Conservation (phyloP, 2,888 invertebrate genomes). For the Drosophila tanythrix region DNA sequence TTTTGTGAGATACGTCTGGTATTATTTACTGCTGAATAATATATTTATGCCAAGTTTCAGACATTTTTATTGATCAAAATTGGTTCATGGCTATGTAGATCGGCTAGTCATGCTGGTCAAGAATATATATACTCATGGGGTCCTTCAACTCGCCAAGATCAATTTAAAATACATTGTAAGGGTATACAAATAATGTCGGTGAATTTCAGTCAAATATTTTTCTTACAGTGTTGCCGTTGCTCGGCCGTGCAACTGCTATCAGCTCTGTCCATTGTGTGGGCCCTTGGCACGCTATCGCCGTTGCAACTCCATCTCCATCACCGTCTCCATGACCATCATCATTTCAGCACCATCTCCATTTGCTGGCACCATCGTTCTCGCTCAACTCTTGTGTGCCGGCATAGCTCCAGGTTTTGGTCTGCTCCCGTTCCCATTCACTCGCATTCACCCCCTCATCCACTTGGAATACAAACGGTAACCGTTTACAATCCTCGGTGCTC, state of each 20-base stretch:
- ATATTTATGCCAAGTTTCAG: too few species aligned
- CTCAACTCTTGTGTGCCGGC: slow-evolving; percentile 20
- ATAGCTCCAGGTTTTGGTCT: slow-evolving; percentile 3
- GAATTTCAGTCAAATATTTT: not conserved
- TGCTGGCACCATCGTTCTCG: not conserved
- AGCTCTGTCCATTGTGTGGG: slow-evolving; percentile 64
- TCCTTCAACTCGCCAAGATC: not conserved
- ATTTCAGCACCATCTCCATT: not conserved
- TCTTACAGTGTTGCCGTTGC: not conserved
- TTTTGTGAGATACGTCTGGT: not conserved
- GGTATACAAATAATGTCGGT: accelerated
- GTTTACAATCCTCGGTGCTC: slow-evolving; percentile 56
- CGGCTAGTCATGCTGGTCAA: not conserved
- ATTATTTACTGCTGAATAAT: too few species aligned
- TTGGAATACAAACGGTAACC: slow-evolving; percentile 56
- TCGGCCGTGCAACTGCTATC: slow-evolving; percentile 32
- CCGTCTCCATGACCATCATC: not conserved
- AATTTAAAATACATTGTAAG: not conserved
- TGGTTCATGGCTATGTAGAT: not conserved
- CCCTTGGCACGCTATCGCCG: slow-evolving; percentile 57
- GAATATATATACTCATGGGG: not conserved
- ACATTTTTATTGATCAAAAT: too few species aligned
- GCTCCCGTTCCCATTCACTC: not conserved
- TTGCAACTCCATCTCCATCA: slow-evolving; percentile 4
- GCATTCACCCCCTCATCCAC: slow-evolving; percentile 24